phyloP scores from a whole-genome alignment of 2,797 vertebrate species.

The Octomys mimax region DNA sequence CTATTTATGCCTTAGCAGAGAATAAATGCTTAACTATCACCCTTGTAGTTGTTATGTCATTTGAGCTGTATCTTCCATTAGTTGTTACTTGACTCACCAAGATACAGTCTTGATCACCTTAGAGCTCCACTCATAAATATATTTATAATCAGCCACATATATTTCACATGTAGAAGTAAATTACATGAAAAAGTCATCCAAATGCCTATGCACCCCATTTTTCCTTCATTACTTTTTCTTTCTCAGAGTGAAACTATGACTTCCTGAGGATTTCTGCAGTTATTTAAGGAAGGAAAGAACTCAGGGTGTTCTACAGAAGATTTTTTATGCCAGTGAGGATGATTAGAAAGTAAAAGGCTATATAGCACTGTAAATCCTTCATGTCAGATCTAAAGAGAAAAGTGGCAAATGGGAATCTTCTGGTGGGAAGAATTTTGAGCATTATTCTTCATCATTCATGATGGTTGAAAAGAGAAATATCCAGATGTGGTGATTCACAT shows the following conservation, averaged over 20 bases:
- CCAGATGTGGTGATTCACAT: neutral
- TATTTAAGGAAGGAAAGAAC: neutral
- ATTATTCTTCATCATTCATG: neutral
- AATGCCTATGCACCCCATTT: accelerated
- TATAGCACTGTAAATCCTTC: neutral
- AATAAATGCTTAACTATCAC: neutral
- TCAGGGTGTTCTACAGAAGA: neutral
- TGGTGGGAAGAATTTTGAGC: neutral
- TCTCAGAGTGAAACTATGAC: neutral
- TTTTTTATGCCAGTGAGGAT: neutral
- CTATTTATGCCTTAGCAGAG: no score
- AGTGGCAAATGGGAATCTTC: neutral
- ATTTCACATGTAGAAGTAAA: no score
- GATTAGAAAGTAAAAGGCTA: neutral
- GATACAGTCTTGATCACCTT: accelerated
- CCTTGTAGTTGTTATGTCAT: accelerated
- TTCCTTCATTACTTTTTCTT: neutral
- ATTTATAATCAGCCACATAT: neutral
- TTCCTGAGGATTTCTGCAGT: neutral
- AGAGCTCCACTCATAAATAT: neutral
- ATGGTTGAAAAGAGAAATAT: neutral
- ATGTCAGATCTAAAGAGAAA: neutral
- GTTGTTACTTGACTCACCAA: neutral
- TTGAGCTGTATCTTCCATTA: neutral
- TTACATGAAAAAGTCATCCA: neutral